Conservation (phyloP, 2,113 vertebrate genomes). For the Manacus vitellinus region DNA sequence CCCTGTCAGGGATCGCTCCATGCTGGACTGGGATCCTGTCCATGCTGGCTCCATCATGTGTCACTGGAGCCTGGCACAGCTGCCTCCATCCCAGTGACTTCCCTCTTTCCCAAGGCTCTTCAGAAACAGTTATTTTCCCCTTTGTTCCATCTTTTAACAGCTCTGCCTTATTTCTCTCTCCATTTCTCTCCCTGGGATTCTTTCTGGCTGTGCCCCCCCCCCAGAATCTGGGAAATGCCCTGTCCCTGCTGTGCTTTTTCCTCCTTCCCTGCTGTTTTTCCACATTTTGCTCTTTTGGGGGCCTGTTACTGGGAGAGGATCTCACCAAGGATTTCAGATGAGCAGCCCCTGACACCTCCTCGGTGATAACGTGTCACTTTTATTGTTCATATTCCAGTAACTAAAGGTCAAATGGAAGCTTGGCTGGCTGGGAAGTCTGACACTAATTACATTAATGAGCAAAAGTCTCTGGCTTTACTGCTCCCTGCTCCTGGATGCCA, state of each 20-base stretch:
- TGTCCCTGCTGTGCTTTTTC: neutral
- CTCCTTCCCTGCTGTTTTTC: neutral
- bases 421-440: neutral
- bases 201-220: neutral
- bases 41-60: neutral
- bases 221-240: rapidly evolving
- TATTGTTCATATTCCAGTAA: neutral
- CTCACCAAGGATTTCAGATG: neutral
- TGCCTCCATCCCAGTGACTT: neutral
- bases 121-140: neutral
- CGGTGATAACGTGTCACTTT: neutral
- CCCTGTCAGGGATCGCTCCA: rapidly evolving
- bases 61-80: rapidly evolving
- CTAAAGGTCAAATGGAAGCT: slow-evolving; percentile 17
- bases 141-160: neutral
- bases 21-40: neutral
- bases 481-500: rapidly evolving
- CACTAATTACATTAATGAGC: slow-evolving; percentile 29
- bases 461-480: neutral
- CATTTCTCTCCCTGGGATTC: rapidly evolving
- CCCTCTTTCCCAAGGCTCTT: neutral
- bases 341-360: neutral
- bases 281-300: neutral
- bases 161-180: neutral
- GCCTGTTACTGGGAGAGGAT: neutral